Base-by-base conservation (phyloP, 2,888 invertebrate genomes). In the Eudasyphora cyanicolor region DNA sequence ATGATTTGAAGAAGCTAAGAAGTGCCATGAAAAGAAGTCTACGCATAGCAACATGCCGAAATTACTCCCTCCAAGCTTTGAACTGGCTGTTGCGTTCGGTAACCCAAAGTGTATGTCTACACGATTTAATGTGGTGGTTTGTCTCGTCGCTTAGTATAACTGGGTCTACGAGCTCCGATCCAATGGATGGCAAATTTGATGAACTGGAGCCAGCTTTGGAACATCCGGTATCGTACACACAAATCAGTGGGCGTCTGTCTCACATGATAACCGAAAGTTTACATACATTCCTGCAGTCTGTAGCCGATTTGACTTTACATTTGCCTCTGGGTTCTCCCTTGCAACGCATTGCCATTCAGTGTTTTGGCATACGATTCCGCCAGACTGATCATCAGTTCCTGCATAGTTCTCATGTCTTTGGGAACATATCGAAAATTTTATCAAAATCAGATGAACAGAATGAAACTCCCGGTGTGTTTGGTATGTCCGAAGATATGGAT, bases 111-210 rank as follows among this genome's bases (percentile, higher is more conserved):
- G 95, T 96, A 4, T 96, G 97, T 89, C 94, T 99, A 21, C 98
- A 99, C 88, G 99, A 99, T 92, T 94, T 99, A 10, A 94, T 99
- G 91, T 99, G 99, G 99, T 98, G 98, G 96, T 98, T 98, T 91
- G 97, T 98, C 24, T 95, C 96, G 14, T 96, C 98, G 0, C 93
- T 98, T 49, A 95, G 95, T 2, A 88, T 93, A 71, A 92, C 92
- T 27, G 93, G 94, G 51, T 32, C 78, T 2, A 3, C 67, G 1
- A 67, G 17, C 10, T 92, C 92, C n/a, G 94, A 94, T 51, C 79
- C 87, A 27, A 76, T 85, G 2, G 89, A 89, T 64, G 89, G 88
- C 12, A 88, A 90, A 49, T 87, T 87, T 19, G 91, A 90, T 35
- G 91, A 91, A 76, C 86, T 88, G 0, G 91, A 91, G 29, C 88